Conservation (phyloP, 1,140 invertebrate genomes). For the Chrysopa pallens region DNA sequence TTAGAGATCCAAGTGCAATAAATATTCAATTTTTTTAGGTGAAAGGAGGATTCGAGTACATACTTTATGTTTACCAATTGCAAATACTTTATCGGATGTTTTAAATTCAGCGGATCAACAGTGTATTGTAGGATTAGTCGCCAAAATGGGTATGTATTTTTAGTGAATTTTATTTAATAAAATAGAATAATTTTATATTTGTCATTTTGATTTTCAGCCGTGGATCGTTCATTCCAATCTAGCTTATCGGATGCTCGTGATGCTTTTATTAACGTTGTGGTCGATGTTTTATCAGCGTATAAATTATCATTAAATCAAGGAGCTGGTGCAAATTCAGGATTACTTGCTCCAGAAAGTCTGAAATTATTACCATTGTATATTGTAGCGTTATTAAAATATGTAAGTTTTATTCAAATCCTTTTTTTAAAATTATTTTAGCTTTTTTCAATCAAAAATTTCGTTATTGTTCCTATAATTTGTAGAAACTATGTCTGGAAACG, state of each 20-base stretch:
- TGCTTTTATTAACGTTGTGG: constrained; percentile 86
- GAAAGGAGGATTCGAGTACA: constrained; percentile 96
- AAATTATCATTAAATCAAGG: constrained; percentile 48
- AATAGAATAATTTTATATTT: too few relatives aligned
- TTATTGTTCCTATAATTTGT: too few relatives aligned
- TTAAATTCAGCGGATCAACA: constrained; percentile 88
- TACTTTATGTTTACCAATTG: constrained; percentile 85
- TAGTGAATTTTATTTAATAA: constrained; percentile 1
- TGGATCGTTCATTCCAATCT: constrained; percentile 74
- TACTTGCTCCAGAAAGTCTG: constrained; percentile 56
- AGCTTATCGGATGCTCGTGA: constrained; percentile 85
- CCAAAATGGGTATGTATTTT: constrained; percentile 76
- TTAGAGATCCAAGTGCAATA: too few relatives aligned
- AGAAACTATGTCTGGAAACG: too few relatives aligned
- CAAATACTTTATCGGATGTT: constrained; percentile 66
- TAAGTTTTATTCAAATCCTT: constrained; percentile 27
- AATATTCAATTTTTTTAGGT: too few relatives aligned
- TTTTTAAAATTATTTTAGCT: too few relatives aligned
- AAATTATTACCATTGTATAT: constrained; percentile 78
- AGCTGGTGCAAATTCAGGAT: constrained; percentile 31
- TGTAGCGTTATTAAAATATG: constrained; percentile 78
- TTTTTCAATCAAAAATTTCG: too few relatives aligned
- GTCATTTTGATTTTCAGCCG: constrained; percentile 54
- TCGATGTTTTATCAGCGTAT: constrained; percentile 78
- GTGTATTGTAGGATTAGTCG: constrained; percentile 77